These are phyloP conservation scores for Cossypha polioptera DNA, from an alignment of 2,797 vertebrate genomes.

Conservation along the genomic window DNA sequence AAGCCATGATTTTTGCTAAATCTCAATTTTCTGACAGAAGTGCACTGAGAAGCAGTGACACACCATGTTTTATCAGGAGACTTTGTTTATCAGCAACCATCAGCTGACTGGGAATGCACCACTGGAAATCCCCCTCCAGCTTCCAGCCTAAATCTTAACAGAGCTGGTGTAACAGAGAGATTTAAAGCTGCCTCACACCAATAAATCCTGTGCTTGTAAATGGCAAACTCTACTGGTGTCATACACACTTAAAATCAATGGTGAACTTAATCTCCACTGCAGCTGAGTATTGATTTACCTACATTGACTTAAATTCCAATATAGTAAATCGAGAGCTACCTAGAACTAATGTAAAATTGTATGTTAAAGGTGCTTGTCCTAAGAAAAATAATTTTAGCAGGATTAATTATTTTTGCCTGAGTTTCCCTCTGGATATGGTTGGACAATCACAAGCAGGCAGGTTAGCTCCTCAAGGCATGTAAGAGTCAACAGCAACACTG, in stretches of 20 bases:
- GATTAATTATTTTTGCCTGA: not conserved
- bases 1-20: not conserved
- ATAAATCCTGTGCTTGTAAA: conserved; percentile 17
- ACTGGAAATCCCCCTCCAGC: not conserved
- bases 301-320: not conserved
- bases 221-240: not conserved
- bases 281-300: conserved; percentile 10
- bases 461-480: not conserved
- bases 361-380: not conserved
- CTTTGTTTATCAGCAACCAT: not conserved
- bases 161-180: not conserved
- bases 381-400: not conserved
- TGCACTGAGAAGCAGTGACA: not conserved
- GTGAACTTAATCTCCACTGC: not conserved
- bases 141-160: not conserved
- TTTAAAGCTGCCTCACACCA: not conserved
- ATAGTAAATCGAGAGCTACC: not conserved
- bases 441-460: not conserved
- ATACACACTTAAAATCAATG: conserved; percentile 22
- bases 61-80: not conserved
- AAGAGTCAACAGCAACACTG: not conserved
- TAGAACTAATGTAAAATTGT: not conserved
- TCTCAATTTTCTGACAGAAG: not conserved
- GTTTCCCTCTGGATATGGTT: not conserved
- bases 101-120: not conserved